Percentiles rank a stretch among this genome's conserved stretches.
These are phyloP conservation scores for Plotosus lineatus DNA, from an alignment of 2,113 vertebrate species.

Conservation along the genomic window DNA sequence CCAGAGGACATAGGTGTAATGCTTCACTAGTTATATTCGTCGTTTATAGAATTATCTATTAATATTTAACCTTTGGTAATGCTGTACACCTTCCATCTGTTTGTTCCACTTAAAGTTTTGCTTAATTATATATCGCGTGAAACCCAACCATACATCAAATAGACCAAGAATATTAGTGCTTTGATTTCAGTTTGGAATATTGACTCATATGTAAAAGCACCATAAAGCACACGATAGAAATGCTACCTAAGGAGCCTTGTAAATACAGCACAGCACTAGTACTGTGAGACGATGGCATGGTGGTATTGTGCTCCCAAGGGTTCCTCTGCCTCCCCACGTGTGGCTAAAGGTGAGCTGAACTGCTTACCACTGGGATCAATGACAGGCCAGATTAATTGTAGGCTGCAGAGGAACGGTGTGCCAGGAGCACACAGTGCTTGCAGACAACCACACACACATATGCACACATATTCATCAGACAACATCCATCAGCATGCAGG, in stretches of 20 bases:
- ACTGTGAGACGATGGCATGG: not conserved
- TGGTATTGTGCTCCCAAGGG: constrained; percentile 40
- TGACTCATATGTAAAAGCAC: not conserved
- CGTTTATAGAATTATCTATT: not conserved
- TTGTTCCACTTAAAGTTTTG: not conserved
- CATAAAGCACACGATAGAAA: not conserved
- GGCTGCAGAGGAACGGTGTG: constrained; percentile 67
- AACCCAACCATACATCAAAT: not conserved
- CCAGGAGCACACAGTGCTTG: constrained; percentile 58
- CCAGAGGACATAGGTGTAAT: not conserved
- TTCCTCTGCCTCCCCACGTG: constrained; percentile 51
- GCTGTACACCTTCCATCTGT: not conserved
- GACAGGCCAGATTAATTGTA: constrained; percentile 79
- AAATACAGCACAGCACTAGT: not conserved
- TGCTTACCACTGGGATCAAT: constrained; percentile 65
- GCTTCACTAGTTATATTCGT: not conserved
- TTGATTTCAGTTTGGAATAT: not conserved
- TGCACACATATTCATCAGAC: constrained; percentile 51
- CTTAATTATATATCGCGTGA: not conserved
- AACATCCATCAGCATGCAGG: constrained; percentile 78
- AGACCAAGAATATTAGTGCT: not conserved
- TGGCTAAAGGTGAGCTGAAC: constrained; percentile 52
- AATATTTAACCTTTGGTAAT: not conserved
- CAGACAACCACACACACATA: constrained; percentile 53
- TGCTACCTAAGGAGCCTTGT: not conserved